Conservation (phyloP, 2,797 vertebrate species). For the Falco peregrinus region DNA sequence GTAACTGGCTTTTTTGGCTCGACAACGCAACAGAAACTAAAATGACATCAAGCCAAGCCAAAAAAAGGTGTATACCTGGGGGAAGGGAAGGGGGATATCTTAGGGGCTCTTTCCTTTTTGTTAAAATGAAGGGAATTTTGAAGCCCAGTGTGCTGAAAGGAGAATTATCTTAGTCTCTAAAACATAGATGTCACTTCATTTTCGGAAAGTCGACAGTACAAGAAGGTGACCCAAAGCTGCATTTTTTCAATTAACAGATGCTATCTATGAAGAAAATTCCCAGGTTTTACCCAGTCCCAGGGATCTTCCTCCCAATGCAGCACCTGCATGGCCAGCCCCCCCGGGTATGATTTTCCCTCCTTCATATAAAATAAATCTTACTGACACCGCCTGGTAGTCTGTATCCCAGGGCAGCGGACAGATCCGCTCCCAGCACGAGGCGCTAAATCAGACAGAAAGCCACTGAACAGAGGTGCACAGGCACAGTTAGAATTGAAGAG, state of each 20-base stretch:
- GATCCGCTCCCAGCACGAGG: background rate
- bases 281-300: background rate
- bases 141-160: background rate
- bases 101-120: background rate
- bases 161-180: background rate
- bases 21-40: background rate
- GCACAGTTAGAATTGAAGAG: too few relatives aligned
- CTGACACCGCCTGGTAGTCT: background rate
- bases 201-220: background rate
- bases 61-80: background rate
- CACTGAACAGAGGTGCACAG: background rate
- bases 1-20: background rate
- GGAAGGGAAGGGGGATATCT: background rate
- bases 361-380: accelerated
- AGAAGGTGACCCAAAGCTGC: background rate
- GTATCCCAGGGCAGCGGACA: accelerated
- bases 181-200: background rate
- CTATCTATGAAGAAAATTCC: background rate
- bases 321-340: background rate
- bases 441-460: background rate
- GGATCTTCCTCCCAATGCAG: background rate
- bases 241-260: background rate
- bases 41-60: background rate
- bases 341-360: background rate
- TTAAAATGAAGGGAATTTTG: background rate